These are phyloP conservation scores for Pycnomerus fuliginosus DNA, from an alignment of 2,888 invertebrate species.

Conservation along the genomic window DNA sequence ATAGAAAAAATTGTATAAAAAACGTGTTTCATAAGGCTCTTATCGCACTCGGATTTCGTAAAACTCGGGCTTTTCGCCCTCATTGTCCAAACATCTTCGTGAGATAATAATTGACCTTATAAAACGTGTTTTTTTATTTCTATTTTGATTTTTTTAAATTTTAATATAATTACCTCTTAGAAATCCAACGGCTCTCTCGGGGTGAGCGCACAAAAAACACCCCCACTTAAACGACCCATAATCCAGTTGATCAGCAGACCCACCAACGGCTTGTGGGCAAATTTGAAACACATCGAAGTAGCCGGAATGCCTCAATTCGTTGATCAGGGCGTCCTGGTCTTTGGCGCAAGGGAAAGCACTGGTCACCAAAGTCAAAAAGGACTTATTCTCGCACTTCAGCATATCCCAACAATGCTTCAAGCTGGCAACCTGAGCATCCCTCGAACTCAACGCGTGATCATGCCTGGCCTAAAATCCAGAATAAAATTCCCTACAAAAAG, in stretches of 20 bases:
- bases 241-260: slow-evolving; percentile 52
- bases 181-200: slow-evolving; percentile 84
- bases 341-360: slow-evolving; percentile 90
- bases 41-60: too few species aligned
- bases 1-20: too few species aligned
- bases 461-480: slow-evolving; percentile 58
- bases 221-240: slow-evolving; percentile 75
- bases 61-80: too few species aligned
- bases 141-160: too few species aligned
- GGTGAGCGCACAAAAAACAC: slow-evolving; percentile 91
- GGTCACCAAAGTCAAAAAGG: slow-evolving; percentile 87
- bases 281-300: slow-evolving; percentile 94
- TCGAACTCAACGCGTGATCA: slow-evolving; percentile 71
- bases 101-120: too few species aligned
- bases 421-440: slow-evolving; percentile 79
- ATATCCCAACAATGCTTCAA: slow-evolving; percentile 94
- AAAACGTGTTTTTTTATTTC: too few species aligned
- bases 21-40: too few species aligned
- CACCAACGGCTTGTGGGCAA: slow-evolving; percentile 57
- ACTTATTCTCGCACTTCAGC: slow-evolving; percentile 86
- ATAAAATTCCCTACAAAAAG: slow-evolving; percentile 41
- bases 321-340: slow-evolving; percentile 84
- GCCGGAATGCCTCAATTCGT: slow-evolving; percentile 81
- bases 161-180: slow-evolving; percentile 60
- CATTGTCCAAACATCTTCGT: too few species aligned